Base-by-base conservation (phyloP, 2,888 invertebrate species). In the Andrena praecox region DNA sequence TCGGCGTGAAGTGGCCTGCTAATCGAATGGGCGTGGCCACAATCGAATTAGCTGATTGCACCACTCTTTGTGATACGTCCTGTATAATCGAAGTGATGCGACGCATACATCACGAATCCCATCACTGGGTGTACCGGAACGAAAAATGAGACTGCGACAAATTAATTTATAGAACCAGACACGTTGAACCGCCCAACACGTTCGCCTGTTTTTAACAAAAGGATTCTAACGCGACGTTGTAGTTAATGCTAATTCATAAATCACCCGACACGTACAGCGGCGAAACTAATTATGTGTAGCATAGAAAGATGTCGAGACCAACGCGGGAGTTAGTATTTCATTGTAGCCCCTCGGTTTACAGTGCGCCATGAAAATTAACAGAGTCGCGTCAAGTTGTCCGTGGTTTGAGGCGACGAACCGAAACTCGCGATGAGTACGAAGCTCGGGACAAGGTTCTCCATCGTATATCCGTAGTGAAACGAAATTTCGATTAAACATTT, bases 301-400 rank as follows among this genome's bases (percentile, higher is more conserved):
- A 64, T 74, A 74, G 68, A 81, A 86, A 86, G 84, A 84, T 72
- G 54, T 66, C 27, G 76, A 1, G 66, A 29, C 64, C 50, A 59
- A 68, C 52, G 3, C 72, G 42, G 29, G 68, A 72, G 67, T 75
- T 73, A 63, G 80, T 50, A 59, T 77, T 78, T 81, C 86, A 72
- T 81, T 86, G 81, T 84, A 69, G 56, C 50, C 64, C 48, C 52
- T 24, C 67, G 67, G 84, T 86, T 86, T 74, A 73, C 80, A 79
- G 68, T 75, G 54, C 64, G 31, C 77, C 64, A 81, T 33, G 84
- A 83, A 84, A 87, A 87, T 87, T 87, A 87, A 87, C 87, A 84
- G 87, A 87, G 75, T 79, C 69, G 78, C 50, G 77, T 77, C 81
- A 73, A 83, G 83, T 80, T 59, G 63, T 67, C 54, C 60, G 64